These are phyloP conservation scores for Cephus nigrinus DNA, from an alignment of 2,888 invertebrate genomes.

Conservation along the genomic window DNA sequence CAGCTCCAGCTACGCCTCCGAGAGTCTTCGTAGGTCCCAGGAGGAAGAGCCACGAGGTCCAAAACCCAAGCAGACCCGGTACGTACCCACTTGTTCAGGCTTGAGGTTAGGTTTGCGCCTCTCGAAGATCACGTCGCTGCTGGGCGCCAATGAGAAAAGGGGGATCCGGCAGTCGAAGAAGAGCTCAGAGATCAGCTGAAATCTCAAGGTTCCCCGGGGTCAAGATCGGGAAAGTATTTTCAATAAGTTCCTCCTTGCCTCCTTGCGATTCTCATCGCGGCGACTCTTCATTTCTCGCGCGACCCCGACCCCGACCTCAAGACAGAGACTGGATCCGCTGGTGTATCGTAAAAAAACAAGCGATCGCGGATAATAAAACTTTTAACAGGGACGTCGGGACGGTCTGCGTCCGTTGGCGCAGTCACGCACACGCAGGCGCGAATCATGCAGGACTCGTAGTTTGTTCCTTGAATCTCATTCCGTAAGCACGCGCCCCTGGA, in stretches of 20 bases:
- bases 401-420: neutral
- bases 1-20: neutral
- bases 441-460: neutral
- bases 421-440: neutral
- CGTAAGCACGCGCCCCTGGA: constrained; percentile 2
- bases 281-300: neutral
- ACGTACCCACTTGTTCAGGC: neutral
- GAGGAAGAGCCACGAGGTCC: constrained; percentile 12
- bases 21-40: neutral
- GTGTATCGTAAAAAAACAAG: neutral
- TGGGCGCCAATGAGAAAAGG: neutral
- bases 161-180: neutral
- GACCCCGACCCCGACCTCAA: neutral
- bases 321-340: neutral
- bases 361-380: neutral
- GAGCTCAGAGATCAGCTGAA: neutral
- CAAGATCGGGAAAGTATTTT: neutral
- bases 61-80: neutral
- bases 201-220: neutral
- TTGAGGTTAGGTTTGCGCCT: neutral
- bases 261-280: neutral
- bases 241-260: neutral
- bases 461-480: neutral
- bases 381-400: neutral
- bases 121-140: neutral